These are phyloP conservation scores for Sandelia bainsii DNA, from an alignment of 2,797 vertebrate genomes.

Conservation along the genomic window DNA sequence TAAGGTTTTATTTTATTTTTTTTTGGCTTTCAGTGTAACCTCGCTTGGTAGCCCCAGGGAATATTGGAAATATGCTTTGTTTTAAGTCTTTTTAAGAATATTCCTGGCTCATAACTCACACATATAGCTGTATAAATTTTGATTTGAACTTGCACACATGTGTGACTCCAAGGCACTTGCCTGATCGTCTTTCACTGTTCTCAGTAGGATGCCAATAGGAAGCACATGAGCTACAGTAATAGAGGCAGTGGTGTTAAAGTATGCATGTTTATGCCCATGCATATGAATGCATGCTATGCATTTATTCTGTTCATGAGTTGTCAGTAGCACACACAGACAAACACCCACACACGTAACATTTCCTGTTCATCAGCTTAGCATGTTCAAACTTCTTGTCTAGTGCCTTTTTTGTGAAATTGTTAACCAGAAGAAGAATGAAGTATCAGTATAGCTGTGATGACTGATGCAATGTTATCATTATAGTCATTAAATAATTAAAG, in stretches of 20 bases:
- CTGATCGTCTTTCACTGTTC: constrained; percentile 63
- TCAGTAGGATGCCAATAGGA: constrained; percentile 62
- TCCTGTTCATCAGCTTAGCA: neutral
- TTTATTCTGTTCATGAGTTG: neutral
- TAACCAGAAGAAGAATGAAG: neutral
- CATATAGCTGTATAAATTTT: constrained; percentile 74
- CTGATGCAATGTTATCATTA: neutral
- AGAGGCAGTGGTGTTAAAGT: constrained; percentile 5
- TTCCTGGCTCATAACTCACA: constrained; percentile 72
- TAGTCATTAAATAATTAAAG: constrained; percentile 4
- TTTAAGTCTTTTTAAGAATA: constrained; percentile 61
- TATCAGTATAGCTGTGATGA: neutral
- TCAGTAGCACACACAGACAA: neutral
- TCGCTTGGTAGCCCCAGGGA: constrained; percentile 8
- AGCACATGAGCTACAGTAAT: constrained; percentile 45
- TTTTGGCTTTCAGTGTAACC: constrained; percentile 8
- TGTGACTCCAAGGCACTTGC: constrained; percentile 54
- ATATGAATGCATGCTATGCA: neutral
- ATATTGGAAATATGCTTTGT: constrained; percentile 54
- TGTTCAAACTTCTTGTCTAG: neutral
- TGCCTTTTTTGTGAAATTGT: neutral
- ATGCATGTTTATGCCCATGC: constrained; percentile 3
- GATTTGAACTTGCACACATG: constrained; percentile 58
- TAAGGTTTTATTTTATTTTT: constrained; percentile 1
- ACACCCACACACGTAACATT: neutral